phyloP scores from a whole-genome alignment of 2,888 invertebrate species.

The Frankliniella intonsa region DNA sequence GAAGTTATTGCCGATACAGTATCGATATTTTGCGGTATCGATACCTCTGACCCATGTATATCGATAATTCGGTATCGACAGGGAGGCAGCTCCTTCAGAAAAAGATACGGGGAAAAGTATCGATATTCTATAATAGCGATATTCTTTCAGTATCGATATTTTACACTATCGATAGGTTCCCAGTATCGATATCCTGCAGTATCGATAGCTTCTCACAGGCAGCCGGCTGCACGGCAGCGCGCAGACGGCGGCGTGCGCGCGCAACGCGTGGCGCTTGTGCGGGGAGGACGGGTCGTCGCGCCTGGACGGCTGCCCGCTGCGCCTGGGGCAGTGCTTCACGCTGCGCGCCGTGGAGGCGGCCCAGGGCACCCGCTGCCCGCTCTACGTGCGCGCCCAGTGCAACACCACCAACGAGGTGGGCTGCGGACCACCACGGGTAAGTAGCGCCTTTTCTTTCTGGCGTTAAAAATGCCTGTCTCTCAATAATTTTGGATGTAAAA shows the following conservation, averaged over 20 bases:
- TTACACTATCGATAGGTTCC: too few species aligned
- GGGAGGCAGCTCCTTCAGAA: too few species aligned
- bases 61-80: too few species aligned
- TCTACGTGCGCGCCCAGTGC: slow-evolving; percentile 3
- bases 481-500: too few species aligned
- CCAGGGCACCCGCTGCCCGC: slow-evolving; percentile 13
- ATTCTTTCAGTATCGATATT: too few species aligned
- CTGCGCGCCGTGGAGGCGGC: slow-evolving; percentile 2
- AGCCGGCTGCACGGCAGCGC: background rate
- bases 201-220: slow-evolving; percentile 2
- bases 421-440: background rate
- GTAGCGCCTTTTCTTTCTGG: background rate
- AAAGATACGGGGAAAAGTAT: too few species aligned
- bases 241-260: background rate
- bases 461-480: too few species aligned
- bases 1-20: too few species aligned
- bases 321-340: slow-evolving; percentile 3
- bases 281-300: background rate
- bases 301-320: slow-evolving; percentile 17
- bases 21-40: too few species aligned
- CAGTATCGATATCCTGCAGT: too few species aligned
- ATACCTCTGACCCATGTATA: too few species aligned
- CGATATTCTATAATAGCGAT: too few species aligned
- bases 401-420: slow-evolving; percentile 19
- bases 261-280: slow-evolving; percentile 8